These are phyloP conservation scores for Anaspis maculata DNA, from an alignment of 2,888 invertebrate species.

Conservation along the genomic window DNA sequence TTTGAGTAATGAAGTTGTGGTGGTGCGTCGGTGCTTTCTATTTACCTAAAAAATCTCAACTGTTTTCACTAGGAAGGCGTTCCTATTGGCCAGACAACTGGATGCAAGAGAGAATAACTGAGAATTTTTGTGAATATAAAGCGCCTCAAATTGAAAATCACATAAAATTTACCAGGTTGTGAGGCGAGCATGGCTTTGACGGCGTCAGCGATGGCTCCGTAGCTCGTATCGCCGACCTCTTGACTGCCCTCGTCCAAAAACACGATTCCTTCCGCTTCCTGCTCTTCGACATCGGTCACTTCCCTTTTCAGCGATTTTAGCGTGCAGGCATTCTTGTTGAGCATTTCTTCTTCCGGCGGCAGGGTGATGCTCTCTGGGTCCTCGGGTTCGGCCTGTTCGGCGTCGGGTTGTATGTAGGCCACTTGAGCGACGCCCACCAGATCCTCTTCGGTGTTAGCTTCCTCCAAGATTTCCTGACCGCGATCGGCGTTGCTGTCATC, in stretches of 20 bases:
- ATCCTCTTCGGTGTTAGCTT: constrained; percentile 36
- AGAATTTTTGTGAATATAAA: too few relatives aligned
- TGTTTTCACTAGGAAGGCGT: too few relatives aligned
- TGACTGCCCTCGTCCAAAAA: constrained; percentile 26
- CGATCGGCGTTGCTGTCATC: constrained; percentile 8
- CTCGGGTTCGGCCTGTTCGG: constrained; percentile 31
- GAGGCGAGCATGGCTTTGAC: constrained; percentile 38
- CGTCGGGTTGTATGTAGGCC: constrained; percentile 36
- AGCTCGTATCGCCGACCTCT: constrained; percentile 33
- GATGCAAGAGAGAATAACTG: too few relatives aligned
- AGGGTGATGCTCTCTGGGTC: constrained; percentile 47
- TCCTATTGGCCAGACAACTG: too few relatives aligned
- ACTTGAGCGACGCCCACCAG: constrained; percentile 38
- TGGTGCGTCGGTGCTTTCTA: too few relatives aligned
- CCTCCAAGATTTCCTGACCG: constrained; percentile 20
- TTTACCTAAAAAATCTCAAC: too few relatives aligned
- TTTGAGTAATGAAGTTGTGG: too few relatives aligned
- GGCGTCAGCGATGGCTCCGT: constrained; percentile 40
- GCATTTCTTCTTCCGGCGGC: constrained; percentile 32
- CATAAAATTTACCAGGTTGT: constrained; percentile 34
- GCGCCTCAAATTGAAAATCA: too few relatives aligned
- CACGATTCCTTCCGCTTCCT: constrained; percentile 18
- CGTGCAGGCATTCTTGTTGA: constrained; percentile 39
- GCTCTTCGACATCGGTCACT: constrained; percentile 18
- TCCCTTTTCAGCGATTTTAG: constrained; percentile 33